phyloP scores from a whole-genome alignment of 2,888 invertebrate species.

The Cheilosia pagana region DNA sequence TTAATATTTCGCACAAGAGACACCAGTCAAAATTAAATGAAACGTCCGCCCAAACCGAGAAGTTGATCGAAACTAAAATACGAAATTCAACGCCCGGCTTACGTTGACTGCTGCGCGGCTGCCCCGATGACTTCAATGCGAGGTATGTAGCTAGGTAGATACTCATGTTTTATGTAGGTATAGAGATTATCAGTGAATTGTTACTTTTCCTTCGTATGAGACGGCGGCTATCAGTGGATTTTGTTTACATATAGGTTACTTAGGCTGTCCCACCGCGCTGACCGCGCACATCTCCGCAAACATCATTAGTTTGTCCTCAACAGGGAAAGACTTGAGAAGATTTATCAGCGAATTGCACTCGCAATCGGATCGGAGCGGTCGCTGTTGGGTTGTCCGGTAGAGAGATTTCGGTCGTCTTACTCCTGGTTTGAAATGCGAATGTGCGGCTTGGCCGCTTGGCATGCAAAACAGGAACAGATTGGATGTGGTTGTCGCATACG shows the following conservation, averaged over 20 bases:
- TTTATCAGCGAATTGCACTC: slow-evolving; percentile 19
- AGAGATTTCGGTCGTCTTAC: slow-evolving; percentile 26
- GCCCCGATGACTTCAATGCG: slow-evolving; percentile 17
- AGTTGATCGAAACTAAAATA: slow-evolving; percentile 53
- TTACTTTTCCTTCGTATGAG: slow-evolving; percentile 28
- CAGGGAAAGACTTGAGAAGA: too few relatives aligned
- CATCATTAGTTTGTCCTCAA: slow-evolving; percentile 8
- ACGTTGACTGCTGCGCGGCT: slow-evolving; percentile 33
- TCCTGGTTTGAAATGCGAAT: not conserved
- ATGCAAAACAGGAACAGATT: slow-evolving; percentile 6
- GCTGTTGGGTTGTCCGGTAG: not conserved
- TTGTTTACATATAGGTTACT: slow-evolving; percentile 60
- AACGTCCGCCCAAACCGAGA: slow-evolving; percentile 53
- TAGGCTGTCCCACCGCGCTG: not conserved
- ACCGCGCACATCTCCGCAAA: slow-evolving; percentile 6
- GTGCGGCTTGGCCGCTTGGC: slow-evolving; percentile 6
- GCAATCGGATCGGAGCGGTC: slow-evolving; percentile 1
- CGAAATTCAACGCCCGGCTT: slow-evolving; percentile 28
- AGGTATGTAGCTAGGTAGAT: not conserved
- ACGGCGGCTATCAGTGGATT: slow-evolving; percentile 60
- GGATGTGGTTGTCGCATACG: not conserved
- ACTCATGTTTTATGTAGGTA: not conserved
- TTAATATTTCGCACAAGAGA: not conserved
- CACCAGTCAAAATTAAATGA: not conserved
- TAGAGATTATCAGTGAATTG: slow-evolving; percentile 60